phyloP scores from a whole-genome alignment of 2,888 invertebrate species.

The Eilema griseolum region DNA sequence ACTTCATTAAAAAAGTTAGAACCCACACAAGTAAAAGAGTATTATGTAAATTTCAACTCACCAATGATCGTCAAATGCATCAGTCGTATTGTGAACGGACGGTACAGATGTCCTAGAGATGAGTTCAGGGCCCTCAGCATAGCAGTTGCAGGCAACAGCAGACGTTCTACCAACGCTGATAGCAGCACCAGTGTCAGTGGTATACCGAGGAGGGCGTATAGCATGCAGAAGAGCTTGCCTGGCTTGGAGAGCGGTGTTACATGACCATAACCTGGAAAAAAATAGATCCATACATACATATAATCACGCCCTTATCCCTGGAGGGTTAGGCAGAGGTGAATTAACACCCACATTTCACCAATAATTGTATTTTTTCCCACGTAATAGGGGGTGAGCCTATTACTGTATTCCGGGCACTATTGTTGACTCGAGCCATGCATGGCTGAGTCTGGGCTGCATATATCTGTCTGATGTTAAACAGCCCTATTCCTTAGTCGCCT shows the following conservation, averaged over 20 bases:
- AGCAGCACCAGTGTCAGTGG: slow-evolving; percentile 94
- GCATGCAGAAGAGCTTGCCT: slow-evolving; percentile 95
- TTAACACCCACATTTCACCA: no score
- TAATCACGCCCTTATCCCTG: no score
- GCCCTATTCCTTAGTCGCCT: no score
- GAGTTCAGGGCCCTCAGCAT: slow-evolving; percentile 90
- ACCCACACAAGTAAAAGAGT: neutral
- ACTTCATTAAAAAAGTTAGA: no score
- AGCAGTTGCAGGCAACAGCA: slow-evolving; percentile 91
- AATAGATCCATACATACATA: no score
- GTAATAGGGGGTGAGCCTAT: no score
- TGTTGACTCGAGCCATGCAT: no score
- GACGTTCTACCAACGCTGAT: slow-evolving; percentile 93
- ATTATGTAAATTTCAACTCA: slow-evolving; percentile 60
- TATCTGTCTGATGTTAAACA: no score
- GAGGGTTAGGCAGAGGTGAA: no score
- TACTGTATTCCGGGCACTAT: no score
- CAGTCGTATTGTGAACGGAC: slow-evolving; percentile 91
- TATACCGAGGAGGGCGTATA: slow-evolving; percentile 94
- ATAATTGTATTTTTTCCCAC: no score
- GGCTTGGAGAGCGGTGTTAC: slow-evolving; percentile 94
- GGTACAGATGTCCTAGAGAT: slow-evolving; percentile 90
- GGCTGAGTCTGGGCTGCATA: no score
- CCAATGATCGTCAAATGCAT: slow-evolving; percentile 91
- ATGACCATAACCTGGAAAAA: slow-evolving; percentile 93